Percentiles rank a stretch among this genome's conserved stretches.
Conservation (phyloP, 2,113 vertebrate genomes). For the Cyphomyrus discorhynchus region DNA sequence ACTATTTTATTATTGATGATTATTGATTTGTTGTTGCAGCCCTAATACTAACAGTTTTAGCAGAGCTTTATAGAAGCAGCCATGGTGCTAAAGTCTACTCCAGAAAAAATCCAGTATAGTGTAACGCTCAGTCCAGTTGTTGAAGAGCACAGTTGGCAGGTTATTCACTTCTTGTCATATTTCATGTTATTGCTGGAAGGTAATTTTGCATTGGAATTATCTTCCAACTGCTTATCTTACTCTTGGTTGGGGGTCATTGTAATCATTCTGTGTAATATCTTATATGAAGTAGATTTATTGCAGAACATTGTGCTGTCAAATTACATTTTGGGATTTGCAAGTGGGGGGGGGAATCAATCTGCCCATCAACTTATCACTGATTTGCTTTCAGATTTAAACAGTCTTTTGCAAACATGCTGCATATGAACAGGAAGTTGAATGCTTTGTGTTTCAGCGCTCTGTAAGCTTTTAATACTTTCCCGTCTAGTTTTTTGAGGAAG, state of each 20-base stretch:
- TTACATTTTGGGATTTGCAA: not conserved
- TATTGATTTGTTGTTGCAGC: not conserved
- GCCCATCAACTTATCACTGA: not conserved
- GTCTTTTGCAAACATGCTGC: not conserved
- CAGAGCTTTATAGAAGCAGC: not conserved
- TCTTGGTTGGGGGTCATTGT: not conserved
- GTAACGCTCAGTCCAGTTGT: not conserved
- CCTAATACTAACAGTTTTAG: not conserved
- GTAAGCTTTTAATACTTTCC: not conserved
- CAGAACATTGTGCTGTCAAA: not conserved
- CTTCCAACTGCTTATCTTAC: not conserved
- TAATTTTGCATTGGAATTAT: not conserved
- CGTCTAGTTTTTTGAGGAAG: not conserved
- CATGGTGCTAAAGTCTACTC: not conserved
- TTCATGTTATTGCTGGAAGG: not conserved
- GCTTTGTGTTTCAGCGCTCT: not conserved
- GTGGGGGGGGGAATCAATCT: not conserved
- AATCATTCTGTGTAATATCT: not conserved
- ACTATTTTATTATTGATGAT: not conserved
- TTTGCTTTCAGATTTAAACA: not conserved
- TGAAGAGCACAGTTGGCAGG: not conserved
- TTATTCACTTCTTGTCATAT: not conserved
- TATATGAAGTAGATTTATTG: not conserved
- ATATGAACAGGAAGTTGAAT: not conserved
- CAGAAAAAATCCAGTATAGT: not conserved